phyloP scores from a whole-genome alignment of 2,888 invertebrate genomes.

The Caenorhabditis sinica region DNA sequence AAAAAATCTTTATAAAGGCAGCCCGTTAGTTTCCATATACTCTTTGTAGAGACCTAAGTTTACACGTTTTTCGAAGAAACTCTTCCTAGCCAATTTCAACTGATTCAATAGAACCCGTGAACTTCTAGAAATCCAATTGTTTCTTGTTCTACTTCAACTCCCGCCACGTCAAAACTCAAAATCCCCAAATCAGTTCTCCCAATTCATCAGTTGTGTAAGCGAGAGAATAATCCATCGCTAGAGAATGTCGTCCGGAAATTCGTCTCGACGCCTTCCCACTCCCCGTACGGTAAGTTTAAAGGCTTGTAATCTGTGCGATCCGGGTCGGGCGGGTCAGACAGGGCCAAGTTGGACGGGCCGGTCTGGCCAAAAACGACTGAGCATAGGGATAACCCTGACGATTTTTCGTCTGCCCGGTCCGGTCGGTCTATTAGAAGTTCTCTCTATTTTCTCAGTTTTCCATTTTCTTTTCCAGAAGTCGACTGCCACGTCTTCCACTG shows the following conservation, averaged over 20 bases:
- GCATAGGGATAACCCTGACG: too few relatives aligned
- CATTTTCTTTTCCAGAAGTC: too few relatives aligned
- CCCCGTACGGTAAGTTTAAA: background rate
- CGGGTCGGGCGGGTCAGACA: too few relatives aligned
- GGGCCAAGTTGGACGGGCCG: too few relatives aligned
- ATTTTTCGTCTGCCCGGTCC: too few relatives aligned
- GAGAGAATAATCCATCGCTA: conserved; percentile 18
- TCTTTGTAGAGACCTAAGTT: background rate
- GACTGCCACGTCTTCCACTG: too few relatives aligned
- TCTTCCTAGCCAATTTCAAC: background rate
- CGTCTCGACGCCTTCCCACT: conserved; percentile 13
- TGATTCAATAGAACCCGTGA: background rate
- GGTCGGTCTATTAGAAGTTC: too few relatives aligned
- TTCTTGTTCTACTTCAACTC: background rate
- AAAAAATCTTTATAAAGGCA: too few relatives aligned
- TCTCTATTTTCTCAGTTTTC: too few relatives aligned
- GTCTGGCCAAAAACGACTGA: too few relatives aligned
- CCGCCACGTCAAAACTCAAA: background rate
- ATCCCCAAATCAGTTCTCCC: background rate
- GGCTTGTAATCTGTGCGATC: too few relatives aligned
- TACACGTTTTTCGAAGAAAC: background rate
- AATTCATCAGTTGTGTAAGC: background rate
- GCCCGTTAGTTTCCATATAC: too few relatives aligned
- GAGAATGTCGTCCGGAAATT: conserved; percentile 33
- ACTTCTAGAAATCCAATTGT: background rate